Percentiles rank a stretch among this genome's conserved stretches.
These are phyloP conservation scores for Ophion obscuratus DNA, from an alignment of 2,888 invertebrate species.

Conservation along the genomic window DNA sequence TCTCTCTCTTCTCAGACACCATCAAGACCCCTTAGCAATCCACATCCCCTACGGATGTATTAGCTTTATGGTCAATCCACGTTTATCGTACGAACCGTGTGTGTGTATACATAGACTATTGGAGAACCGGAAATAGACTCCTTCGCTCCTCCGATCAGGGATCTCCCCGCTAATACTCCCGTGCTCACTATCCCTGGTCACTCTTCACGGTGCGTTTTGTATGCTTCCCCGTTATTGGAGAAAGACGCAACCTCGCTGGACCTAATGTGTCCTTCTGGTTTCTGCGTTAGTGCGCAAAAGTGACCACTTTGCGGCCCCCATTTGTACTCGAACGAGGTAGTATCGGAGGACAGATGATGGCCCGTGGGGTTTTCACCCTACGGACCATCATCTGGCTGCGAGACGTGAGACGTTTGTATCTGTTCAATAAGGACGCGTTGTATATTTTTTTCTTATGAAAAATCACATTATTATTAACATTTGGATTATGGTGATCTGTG, in stretches of 20 bases:
- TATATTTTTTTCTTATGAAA: not conserved
- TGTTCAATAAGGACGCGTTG: not conserved
- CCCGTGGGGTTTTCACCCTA: conserved; percentile 17
- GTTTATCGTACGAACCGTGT: conserved; percentile 61
- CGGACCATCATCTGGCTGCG: conserved; percentile 21
- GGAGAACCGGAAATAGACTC: conserved; percentile 79
- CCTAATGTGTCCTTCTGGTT: conserved; percentile 59
- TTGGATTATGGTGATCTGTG: not conserved
- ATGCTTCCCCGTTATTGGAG: conserved; percentile 40
- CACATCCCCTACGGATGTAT: conserved; percentile 78
- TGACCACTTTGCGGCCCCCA: conserved; percentile 53
- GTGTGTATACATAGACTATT: conserved; percentile 24
- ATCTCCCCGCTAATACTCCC: conserved; percentile 60
- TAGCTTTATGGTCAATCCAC: conserved; percentile 78
- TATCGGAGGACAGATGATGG: conserved; percentile 17
- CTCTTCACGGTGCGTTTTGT: conserved; percentile 64
- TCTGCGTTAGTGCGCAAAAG: conserved; percentile 64
- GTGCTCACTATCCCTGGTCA: conserved; percentile 77
- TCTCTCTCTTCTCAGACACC: conserved; percentile 6
- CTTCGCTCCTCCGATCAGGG: conserved; percentile 67
- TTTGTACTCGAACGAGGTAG: conserved; percentile 19
- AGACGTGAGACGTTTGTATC: not conserved
- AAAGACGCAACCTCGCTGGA: conserved; percentile 38
- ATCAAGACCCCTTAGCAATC: conserved; percentile 46
- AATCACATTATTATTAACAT: not conserved